Base-by-base conservation (phyloP, 2,888 invertebrate genomes). In the Alcis repandata region DNA sequence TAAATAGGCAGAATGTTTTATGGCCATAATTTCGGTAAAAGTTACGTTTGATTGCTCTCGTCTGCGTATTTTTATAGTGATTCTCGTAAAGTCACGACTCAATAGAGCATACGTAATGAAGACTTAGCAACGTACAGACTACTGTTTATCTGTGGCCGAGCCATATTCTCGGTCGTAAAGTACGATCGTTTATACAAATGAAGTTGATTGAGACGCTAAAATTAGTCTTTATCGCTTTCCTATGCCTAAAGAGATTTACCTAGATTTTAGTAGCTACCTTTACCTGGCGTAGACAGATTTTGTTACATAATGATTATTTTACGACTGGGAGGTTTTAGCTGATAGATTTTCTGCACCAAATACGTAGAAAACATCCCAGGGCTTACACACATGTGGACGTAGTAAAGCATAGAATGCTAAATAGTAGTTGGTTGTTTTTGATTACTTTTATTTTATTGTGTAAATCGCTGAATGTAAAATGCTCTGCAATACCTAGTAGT, bases 171-270 rank as follows among this genome's bases (percentile, higher is more conserved):
- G 27, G 11, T 52, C 52, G 59, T 52, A 53, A 45, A 53, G 13
- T 8, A 36, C 11, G 43, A 43, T 43, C 51, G 52, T 40, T 61
- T 40, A 53, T 46, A 20, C 53, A 54, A 61, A 54, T 53, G 36
- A 22, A 13, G 62, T 49, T 32, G 41, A 48, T 22, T 36, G 33
- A 38, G 17, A 19, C 20, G 20, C 13, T 51, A 36, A 49, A 43
- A 38, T 57, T 43, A 52, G 51, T 43, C 17, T 53, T 53, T 53
- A 52, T 45, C 17, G 17, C 22, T 13, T 32, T 10, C 17, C 17
- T 43, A 43, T 13, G 45, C 22, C 20, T n/a, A 17, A 10, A 33
- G 17, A 51, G 51, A 49, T 33, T 49, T 49, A 51, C 20, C 36
- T 36, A 8, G 13, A 1, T n/a, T 51, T 36, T 19, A 6, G 11